A percentile compares a stretch with the other conserved stretches of the same genome.
phyloP scores from a whole-genome alignment of 2,888 invertebrate species.

The Eueremaeus valkanovi region DNA sequence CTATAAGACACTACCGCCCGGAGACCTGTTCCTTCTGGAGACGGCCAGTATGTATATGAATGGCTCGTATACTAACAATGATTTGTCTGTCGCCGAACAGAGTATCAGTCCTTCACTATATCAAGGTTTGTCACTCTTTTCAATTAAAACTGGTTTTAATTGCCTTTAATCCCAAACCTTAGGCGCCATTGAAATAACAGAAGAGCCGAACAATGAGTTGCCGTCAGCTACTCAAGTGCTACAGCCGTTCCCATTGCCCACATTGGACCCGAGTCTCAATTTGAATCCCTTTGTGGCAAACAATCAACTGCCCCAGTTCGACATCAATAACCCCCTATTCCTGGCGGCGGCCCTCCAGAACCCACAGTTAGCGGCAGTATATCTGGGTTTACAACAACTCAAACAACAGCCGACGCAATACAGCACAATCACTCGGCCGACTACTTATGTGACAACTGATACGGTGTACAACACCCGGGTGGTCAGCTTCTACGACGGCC shows the following conservation, averaged over 20 bases:
- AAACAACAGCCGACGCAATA: slow-evolving; percentile 41
- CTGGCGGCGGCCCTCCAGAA: slow-evolving; percentile 48
- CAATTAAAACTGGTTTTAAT: no score
- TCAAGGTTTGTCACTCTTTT: slow-evolving; percentile 20
- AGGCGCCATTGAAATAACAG: slow-evolving; percentile 34
- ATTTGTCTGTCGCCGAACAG: slow-evolving; percentile 35
- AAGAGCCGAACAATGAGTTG: slow-evolving; percentile 37
- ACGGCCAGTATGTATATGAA: slow-evolving; percentile 37
- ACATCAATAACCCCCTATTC: slow-evolving; percentile 47
- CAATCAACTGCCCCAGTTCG: slow-evolving; percentile 37
- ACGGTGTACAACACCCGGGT: slow-evolving; percentile 48
- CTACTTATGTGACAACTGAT: slow-evolving; percentile 47
- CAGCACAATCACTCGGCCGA: slow-evolving; percentile 47
- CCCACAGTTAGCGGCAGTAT: slow-evolving; percentile 48
- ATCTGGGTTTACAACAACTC: slow-evolving; percentile 47
- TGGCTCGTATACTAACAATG: slow-evolving; percentile 9
- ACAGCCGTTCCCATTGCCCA: slow-evolving; percentile 14
- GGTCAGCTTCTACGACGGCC: slow-evolving; percentile 48
- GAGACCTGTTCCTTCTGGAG: slow-evolving; percentile 44
- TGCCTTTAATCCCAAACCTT: neutral
- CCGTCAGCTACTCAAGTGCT: neutral
- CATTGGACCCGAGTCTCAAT: slow-evolving; percentile 37
- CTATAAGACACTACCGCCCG: slow-evolving; percentile 78
- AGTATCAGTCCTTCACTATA: slow-evolving; percentile 29
- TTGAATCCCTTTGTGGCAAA: neutral